Base-by-base conservation (phyloP, 1,140 invertebrate genomes). In the Odontomachus brunneus region DNA sequence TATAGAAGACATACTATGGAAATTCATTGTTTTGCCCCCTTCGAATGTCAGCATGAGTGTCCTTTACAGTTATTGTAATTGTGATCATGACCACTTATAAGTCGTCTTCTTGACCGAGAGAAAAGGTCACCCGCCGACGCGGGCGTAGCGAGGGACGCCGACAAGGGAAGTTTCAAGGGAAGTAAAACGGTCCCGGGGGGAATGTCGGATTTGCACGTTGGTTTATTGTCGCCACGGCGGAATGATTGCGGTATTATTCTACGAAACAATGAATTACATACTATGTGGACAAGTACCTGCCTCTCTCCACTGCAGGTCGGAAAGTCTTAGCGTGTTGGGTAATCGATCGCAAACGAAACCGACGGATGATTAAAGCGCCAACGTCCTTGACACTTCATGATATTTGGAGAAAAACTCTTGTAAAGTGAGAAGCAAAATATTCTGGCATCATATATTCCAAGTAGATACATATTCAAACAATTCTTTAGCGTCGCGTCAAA, bases 241-340 rank as follows among this genome's bases (percentile, higher is more conserved):
- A 48, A 88, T 63, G 57, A 65, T 19, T 84, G 57, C 55, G 49
- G 53, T 74, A 65, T 65, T 15, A 60, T 53, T 73, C 71, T 67
- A 88, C 66, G 84, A 91, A 91, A 92, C 91, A 91, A 91, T 90
- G 89, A 91, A 90, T 91, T 89, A 63, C 89, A 90, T 91, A 91
- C 44, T 90, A 91, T 90, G 89, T 89, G 74, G 60, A 85, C 73
- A 84, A 88, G 60, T 84, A 88, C 87, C 87, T 88, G 66, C 14
- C 53, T 38, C 22, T 62, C 53, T 82, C 49, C 22, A 73, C 11
- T 51, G 59, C 66, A 69, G 57, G 19, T 63, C 66, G 84, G 86
- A 86, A 85, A 88, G 83, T 88, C 82, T 88, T 88, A 86, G 86
- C 33, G 0, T 24, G 24, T 14, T 3, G 15, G 7, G 44, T 17